Evolutionary conservation across 2,797 vertebrate species (phyloP), one percentile per base, ranked within the genome.

Genomic region (Lacerta agilis): DNA sequence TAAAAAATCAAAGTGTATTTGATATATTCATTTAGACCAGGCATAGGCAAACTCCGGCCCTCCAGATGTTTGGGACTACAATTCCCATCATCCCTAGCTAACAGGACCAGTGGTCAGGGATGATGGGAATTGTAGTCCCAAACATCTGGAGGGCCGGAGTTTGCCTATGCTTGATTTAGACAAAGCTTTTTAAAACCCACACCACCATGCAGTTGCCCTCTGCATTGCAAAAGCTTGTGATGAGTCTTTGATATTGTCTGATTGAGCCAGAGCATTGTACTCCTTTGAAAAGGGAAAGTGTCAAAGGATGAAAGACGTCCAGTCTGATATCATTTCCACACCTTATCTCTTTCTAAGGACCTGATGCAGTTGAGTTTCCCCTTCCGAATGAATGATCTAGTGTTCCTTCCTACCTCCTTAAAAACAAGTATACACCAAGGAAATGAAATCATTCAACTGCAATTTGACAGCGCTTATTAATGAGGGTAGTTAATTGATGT

Each of bases 221-320:
- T 6, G 13, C 25, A 9, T 69, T 41, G 43, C 23, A 69, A 85
- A 49, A 85, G 25, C 72, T 85, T 29, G 64, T 38, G 15, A 41
- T 61, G 23, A 61, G 73, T 29, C 49, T 64, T 79, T 20, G 3
- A 4, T 15, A 64, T 79, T 29, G 43, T 38, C 66, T 27, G 25
- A 78, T 69, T 88, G 45, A 73, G 7, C 5, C 38, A 79, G 45
- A 82, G 79, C 55, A 86, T 84, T 49, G 69, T 83, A 83, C 66
- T 27, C 6, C 81, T 81, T 85, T 87, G 91, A 90, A 82, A 91
- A 86, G 61, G 67, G 77, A 86, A 49, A 77, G 8, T 87, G 79
- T 88, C 67, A 91, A 83, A 83, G 79, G 85, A 84, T 67, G 15
- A 83, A 83, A 81, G 85, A 84, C 64, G 8, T 38, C 83, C 17